A percentile compares a stretch with the other conserved stretches of the same genome.
Evolutionary conservation across 2,113 vertebrate genomes (phyloP).

Genomic region (Pterophyllum scalare): DNA sequence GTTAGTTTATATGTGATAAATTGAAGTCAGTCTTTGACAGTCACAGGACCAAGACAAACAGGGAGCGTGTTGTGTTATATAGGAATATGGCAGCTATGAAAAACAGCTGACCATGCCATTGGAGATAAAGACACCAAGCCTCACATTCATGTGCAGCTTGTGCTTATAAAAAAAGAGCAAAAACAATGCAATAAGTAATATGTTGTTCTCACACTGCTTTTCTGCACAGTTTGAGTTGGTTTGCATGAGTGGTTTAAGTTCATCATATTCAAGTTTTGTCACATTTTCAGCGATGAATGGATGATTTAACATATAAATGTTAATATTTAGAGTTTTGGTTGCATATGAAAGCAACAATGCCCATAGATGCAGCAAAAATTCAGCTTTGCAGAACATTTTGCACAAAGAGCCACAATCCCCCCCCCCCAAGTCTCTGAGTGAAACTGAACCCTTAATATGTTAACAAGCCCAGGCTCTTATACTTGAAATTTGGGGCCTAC

Average conservation of each 20-base stretch:
- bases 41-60: constrained; percentile 54
- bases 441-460: constrained; percentile 35
- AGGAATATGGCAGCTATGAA: constrained; percentile 9
- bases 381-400: neutral
- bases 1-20: constrained; percentile 4
- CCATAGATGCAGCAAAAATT: neutral
- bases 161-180: neutral
- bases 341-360: neutral
- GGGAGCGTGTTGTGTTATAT: constrained; percentile 6
- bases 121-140: constrained; percentile 8
- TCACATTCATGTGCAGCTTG: neutral
- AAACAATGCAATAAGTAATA: neutral
- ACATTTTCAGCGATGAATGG: neutral
- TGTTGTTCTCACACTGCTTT: neutral
- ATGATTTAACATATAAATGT: neutral
- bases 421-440: neutral
- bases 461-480: neutral
- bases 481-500: neutral
- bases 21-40: constrained; percentile 12
- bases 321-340: neutral
- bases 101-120: constrained; percentile 23
- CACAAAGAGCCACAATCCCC: too few species aligned
- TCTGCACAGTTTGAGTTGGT: constrained; percentile 5
- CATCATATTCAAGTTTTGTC: neutral
- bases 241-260: neutral